phyloP scores from a whole-genome alignment of 2,888 invertebrate species.

The Anthrax anthrax region DNA sequence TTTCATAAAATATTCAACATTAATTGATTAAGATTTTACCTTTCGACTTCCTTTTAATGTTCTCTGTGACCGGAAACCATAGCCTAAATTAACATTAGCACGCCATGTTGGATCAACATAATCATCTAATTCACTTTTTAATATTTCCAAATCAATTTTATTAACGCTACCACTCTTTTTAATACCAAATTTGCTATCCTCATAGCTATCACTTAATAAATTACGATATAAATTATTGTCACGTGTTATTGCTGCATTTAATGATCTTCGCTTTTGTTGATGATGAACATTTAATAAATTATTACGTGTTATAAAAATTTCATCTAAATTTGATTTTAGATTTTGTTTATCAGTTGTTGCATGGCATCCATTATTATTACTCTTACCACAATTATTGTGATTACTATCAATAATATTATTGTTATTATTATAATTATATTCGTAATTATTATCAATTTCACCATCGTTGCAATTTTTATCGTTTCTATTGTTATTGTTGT shows the following conservation, averaged over 20 bases:
- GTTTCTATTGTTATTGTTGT: background rate
- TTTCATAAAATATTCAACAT: no score
- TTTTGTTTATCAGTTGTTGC: background rate
- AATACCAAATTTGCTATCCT: conserved; percentile 13
- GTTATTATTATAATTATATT: background rate
- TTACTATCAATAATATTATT: background rate
- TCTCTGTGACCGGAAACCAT: conserved; percentile 11
- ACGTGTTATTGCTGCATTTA: conserved; percentile 11
- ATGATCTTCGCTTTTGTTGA: conserved; percentile 8
- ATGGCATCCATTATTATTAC: background rate
- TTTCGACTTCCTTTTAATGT: conserved; percentile 4
- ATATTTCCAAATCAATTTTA: conserved; percentile 14
- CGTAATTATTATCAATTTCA: no score
- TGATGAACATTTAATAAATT: conserved; percentile 6
- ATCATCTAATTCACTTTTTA: conserved; percentile 14
- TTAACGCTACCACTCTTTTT: conserved; percentile 14
- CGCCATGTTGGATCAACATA: conserved; percentile 13
- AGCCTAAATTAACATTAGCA: conserved; percentile 7
- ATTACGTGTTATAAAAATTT: conserved; percentile 9
- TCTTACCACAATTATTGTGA: background rate
- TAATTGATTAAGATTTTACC: no score
- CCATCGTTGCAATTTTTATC: background rate
- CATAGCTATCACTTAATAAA: conserved; percentile 11
- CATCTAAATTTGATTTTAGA: conserved; percentile 3
- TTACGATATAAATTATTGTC: conserved; percentile 12